Evolutionary conservation across 2,888 invertebrate species (phyloP).

Genomic region (Torymus auratus): DNA sequence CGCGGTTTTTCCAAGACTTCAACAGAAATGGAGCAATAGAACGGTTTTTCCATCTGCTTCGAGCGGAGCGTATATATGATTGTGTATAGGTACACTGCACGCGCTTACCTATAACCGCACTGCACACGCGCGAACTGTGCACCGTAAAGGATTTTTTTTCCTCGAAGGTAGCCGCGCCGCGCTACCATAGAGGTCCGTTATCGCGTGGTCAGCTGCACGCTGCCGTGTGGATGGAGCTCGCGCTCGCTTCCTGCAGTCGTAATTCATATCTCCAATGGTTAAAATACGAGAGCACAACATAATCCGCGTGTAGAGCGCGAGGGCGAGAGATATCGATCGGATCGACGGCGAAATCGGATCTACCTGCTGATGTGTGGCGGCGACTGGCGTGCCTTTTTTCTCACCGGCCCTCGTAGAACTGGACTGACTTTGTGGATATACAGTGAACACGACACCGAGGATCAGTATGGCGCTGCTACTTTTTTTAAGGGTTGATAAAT

Average conservation of each 20-base stretch:
- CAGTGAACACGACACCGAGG: no score
- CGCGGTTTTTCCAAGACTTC: neutral
- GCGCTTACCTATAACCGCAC: neutral
- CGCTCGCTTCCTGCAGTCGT: neutral
- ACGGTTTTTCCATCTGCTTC: constrained; percentile 43
- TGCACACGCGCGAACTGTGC: neutral
- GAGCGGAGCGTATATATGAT: neutral
- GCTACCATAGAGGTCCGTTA: constrained; percentile 18
- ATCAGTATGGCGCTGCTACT: no score
- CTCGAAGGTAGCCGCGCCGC: neutral
- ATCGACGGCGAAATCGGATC: constrained; percentile 42
- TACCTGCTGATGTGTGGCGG: constrained; percentile 12
- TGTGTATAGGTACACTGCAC: neutral
- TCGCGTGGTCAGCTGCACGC: constrained; percentile 19
- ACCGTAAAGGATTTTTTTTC: constrained; percentile 27
- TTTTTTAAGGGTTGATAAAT: no score
- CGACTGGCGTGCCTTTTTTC: neutral
- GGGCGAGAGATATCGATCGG: constrained; percentile 30
- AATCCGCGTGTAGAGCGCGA: constrained; percentile 23
- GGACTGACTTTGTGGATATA: no score
- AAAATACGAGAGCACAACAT: constrained; percentile 44
- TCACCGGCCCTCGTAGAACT: no score
- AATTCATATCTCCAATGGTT: constrained; percentile 17
- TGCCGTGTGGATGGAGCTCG: neutral
- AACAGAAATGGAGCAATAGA: constrained; percentile 30